Percentiles rank a stretch among this genome's conserved stretches.
These are phyloP conservation scores for Terebella lapidaria DNA, from an alignment of 2,888 invertebrate species.

Conservation along the genomic window DNA sequence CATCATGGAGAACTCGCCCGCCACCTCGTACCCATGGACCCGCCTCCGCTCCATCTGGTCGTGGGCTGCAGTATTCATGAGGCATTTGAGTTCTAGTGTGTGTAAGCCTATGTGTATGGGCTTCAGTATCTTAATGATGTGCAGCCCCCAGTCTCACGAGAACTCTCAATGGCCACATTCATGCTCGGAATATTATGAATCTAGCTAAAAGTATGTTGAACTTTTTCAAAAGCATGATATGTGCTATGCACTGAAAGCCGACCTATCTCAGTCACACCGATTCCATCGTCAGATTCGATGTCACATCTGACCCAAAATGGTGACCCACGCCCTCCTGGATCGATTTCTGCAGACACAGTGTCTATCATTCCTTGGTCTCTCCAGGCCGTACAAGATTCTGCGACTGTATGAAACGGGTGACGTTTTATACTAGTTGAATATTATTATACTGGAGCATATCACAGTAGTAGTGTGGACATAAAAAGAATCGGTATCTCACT, in stretches of 20 bases:
- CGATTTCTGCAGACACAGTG: background rate
- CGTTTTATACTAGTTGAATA: too few species aligned
- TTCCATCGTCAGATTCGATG: background rate
- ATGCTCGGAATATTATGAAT: too few species aligned
- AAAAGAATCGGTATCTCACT: background rate
- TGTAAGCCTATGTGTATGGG: too few species aligned
- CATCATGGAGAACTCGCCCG: background rate
- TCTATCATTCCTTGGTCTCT: background rate
- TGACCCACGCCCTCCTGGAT: background rate
- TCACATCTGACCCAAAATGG: background rate
- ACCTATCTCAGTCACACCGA: background rate
- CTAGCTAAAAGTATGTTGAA: too few species aligned
- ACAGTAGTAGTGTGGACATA: too few species aligned
- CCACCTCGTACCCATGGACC: background rate
- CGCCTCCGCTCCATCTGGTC: background rate
- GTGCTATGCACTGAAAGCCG: too few species aligned
- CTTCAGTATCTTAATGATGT: too few species aligned
- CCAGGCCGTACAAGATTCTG: background rate
- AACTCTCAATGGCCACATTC: too few species aligned
- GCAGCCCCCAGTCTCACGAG: too few species aligned
- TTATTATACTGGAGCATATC: too few species aligned
- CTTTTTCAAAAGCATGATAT: too few species aligned
- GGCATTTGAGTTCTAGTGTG: too few species aligned
- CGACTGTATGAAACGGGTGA: background rate
- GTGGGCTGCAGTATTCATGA: slow-evolving; percentile 1